These are phyloP conservation scores for Diachasma alloeum DNA, from an alignment of 1,140 invertebrate genomes.

Conservation along the genomic window DNA sequence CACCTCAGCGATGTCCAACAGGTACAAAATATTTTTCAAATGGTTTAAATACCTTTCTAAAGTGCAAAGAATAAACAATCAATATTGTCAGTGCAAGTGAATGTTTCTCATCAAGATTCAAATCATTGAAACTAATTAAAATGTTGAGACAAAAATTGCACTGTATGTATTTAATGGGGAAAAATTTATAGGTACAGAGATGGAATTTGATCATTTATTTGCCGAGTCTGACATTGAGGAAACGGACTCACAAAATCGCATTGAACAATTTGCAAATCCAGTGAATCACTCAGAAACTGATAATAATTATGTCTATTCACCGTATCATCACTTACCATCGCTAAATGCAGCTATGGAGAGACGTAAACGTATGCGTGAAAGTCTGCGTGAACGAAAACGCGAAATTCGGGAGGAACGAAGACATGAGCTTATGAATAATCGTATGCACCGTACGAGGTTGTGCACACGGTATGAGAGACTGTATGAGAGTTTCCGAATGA, in stretches of 20 bases:
- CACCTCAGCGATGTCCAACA: conserved; percentile 58
- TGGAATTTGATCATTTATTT: conserved; percentile 66
- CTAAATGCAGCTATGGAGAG: too few species aligned
- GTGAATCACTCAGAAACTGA: conserved; percentile 38
- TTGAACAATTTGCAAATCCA: conserved; percentile 45
- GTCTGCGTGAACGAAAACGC: conserved; percentile 23
- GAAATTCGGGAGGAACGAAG: too few species aligned
- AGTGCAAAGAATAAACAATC: background rate
- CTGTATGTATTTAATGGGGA: background rate
- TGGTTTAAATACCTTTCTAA: background rate
- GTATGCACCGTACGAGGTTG: too few species aligned
- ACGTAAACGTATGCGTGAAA: too few species aligned
- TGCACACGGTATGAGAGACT: conserved; percentile 31
- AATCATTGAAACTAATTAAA: too few species aligned
- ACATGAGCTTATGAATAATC: background rate
- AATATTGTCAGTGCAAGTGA: background rate
- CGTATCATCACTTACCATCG: conserved; percentile 22
- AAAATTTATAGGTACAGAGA: conserved; percentile 54
- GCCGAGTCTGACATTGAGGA: conserved; percentile 65
- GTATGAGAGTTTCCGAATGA: conserved; percentile 42
- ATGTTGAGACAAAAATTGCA: too few species aligned
- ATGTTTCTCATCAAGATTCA: background rate
- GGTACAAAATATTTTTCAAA: conserved; percentile 47
- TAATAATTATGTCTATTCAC: conserved; percentile 41
- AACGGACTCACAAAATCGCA: conserved; percentile 50